These are phyloP conservation scores for Electrophaes corylata DNA, from an alignment of 2,888 invertebrate genomes.

Conservation along the genomic window DNA sequence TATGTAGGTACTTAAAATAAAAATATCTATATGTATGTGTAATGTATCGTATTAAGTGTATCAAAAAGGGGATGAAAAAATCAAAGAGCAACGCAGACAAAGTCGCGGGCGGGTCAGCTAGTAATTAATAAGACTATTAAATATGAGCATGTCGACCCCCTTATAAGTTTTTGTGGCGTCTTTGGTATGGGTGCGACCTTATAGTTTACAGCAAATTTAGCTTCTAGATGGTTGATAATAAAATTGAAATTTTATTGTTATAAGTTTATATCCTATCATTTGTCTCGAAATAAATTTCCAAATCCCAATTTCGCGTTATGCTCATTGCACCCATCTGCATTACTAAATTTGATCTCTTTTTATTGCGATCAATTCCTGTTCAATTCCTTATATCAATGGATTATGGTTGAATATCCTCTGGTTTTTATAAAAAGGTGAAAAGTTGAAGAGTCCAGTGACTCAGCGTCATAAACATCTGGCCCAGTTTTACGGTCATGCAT, in stretches of 20 bases:
- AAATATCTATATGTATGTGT: too few relatives aligned
- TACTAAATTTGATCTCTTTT: conserved; percentile 22
- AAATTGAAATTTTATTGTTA: neutral
- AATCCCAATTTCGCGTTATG: conserved; percentile 21
- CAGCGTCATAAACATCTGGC: conserved; percentile 71
- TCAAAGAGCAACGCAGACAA: too few relatives aligned
- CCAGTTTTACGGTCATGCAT: conserved; percentile 56
- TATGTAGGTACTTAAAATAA: too few relatives aligned
- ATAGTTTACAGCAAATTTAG: neutral
- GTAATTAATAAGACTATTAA: too few relatives aligned
- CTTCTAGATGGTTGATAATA: neutral
- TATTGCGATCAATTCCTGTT: conserved; percentile 19
- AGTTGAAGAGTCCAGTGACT: conserved; percentile 56
- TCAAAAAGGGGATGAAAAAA: too few relatives aligned
- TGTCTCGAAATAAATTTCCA: conserved; percentile 5
- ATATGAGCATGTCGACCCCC: too few relatives aligned
- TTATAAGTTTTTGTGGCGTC: too few relatives aligned
- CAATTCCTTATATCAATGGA: conserved; percentile 17
- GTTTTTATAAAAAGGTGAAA: conserved; percentile 35
- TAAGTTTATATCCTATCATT: conserved; percentile 5
- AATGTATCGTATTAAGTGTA: too few relatives aligned
- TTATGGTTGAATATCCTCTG: conserved; percentile 24
- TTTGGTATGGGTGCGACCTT: neutral
- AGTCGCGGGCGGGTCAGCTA: too few relatives aligned
- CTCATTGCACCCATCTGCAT: conserved; percentile 22